Evolutionary conservation across 35 echinoderm and acorn worm genomes (phyloP).

Genomic region (Apostichopus japonicus): DNA sequence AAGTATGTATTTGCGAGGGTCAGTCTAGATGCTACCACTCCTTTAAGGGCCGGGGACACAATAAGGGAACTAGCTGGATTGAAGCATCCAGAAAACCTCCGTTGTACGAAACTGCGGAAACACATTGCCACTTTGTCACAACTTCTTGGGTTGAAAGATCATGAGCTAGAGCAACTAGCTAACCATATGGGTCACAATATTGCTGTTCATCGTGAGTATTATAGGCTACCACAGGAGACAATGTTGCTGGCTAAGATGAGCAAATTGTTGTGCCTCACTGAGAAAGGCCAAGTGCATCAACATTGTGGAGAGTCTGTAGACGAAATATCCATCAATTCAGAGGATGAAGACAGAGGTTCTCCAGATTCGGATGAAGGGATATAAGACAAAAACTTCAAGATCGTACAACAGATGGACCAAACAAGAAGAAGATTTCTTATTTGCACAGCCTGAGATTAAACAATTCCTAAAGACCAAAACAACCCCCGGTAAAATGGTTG

Average conservation of each 20-base stretch:
- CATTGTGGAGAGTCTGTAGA: background rate
- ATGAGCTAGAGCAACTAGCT: conserved; percentile 31
- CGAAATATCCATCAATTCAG: too few relatives aligned
- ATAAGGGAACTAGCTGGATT: background rate
- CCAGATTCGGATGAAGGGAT: too few relatives aligned
- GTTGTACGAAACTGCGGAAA: conserved; percentile 39
- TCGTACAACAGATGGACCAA: too few relatives aligned
- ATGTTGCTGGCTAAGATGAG: conserved; percentile 20
- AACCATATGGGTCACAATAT: conserved; percentile 22
- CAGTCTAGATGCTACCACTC: background rate
- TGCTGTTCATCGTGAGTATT: background rate
- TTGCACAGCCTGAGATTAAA: too few relatives aligned
- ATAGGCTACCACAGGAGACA: background rate
- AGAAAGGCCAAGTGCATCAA: background rate
- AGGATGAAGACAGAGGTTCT: too few relatives aligned
- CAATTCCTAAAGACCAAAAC: too few relatives aligned
- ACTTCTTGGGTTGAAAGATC: background rate
- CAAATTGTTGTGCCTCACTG: background rate
- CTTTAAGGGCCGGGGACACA: background rate
- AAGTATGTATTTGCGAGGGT: conserved; percentile 30
- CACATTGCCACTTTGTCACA: conserved; percentile 40
- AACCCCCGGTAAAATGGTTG: too few relatives aligned
- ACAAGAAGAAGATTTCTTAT: too few relatives aligned
- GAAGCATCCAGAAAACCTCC: conserved; percentile 27
- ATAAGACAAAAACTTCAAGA: too few relatives aligned